phyloP scores from a whole-genome alignment of 2,888 invertebrate species.

The Capitulum mitella region DNA sequence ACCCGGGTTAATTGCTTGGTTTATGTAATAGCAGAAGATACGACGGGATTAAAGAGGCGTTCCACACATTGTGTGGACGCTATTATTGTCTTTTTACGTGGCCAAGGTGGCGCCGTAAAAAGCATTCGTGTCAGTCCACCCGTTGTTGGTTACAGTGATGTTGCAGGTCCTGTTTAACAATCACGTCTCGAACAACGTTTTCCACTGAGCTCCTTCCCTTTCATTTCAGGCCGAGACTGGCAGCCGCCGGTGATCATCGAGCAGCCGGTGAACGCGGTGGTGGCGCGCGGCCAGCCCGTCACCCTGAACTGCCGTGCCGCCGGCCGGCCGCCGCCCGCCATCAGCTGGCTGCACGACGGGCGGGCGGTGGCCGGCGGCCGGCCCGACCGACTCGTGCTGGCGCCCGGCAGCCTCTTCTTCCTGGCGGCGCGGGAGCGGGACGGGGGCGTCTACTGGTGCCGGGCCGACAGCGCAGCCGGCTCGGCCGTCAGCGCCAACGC shows the following conservation, averaged over 20 bases:
- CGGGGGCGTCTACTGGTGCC: neutral
- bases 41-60: too few relatives aligned
- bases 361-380: neutral
- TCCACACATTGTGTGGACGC: too few relatives aligned
- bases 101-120: too few relatives aligned
- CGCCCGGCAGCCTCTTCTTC: conserved; percentile 18
- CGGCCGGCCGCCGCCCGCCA: neutral
- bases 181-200: neutral
- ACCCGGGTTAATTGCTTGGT: too few relatives aligned
- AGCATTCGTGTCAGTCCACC: too few relatives aligned
- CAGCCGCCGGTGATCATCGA: neutral
- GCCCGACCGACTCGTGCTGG: conserved; percentile 8
- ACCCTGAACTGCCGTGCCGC: conserved; percentile 11
- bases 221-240: neutral
- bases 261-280: conserved; percentile 1
- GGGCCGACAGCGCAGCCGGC: neutral
- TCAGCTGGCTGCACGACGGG: conserved; percentile 21
- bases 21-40: too few relatives aligned
- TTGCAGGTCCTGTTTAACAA: too few relatives aligned
- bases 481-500: neutral
- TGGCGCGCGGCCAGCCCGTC: neutral
- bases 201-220: neutral
- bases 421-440: neutral
- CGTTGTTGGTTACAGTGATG: too few relatives aligned
- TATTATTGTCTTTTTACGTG: too few relatives aligned